Evolutionary conservation across 2,888 invertebrate genomes (phyloP).

Genomic region (Gryllus longicercus): DNA sequence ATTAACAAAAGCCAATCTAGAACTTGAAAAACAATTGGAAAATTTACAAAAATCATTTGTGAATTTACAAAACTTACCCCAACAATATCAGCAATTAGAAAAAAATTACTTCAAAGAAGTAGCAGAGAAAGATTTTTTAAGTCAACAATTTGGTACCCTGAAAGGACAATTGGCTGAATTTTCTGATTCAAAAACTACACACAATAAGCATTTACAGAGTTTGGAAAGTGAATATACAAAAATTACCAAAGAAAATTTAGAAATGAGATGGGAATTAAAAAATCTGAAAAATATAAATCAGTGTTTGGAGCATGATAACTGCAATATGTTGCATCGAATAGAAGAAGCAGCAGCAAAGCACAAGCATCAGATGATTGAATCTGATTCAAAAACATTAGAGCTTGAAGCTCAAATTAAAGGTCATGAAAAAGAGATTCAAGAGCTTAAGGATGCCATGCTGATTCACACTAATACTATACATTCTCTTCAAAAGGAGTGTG

Average conservation of each 20-base stretch:
- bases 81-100: neutral
- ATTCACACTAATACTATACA: neutral
- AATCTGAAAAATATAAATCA: constrained; percentile 5
- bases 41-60: neutral
- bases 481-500: neutral
- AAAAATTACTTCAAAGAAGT: neutral
- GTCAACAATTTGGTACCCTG: neutral
- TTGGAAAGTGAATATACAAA: neutral
- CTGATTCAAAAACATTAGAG: neutral
- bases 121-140: constrained; percentile 10
- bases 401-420: neutral
- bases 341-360: neutral
- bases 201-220: neutral
- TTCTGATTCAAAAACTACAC: neutral
- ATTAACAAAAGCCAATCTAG: neutral
- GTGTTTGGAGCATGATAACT: constrained; percentile 4
- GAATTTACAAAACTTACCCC: neutral
- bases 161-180: neutral
- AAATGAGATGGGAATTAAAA: neutral
- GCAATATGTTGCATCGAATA: neutral
- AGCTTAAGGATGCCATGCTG: neutral
- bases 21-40: neutral
- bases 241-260: neutral
- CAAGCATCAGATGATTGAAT: neutral
- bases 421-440: neutral